Percentiles rank a stretch among this genome's conserved stretches.
Conservation (phyloP, 2,888 invertebrate genomes). For the Andrena bucephala region DNA sequence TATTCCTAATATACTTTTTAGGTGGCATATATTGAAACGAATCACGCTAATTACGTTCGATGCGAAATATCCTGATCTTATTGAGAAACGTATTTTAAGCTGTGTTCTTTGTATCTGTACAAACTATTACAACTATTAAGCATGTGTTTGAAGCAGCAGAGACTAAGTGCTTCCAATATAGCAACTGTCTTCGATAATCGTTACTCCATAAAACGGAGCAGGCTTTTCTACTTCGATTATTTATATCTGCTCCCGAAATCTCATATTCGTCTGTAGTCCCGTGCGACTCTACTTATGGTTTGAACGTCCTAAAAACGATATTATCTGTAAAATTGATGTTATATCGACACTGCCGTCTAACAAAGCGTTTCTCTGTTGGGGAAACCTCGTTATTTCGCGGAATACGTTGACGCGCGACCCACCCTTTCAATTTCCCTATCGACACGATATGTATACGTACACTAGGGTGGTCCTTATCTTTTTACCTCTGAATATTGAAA, state of each 20-base stretch:
- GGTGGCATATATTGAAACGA: no score
- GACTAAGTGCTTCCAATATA: background rate
- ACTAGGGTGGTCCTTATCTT: no score
- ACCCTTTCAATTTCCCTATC: constrained; percentile 31
- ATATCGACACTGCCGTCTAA: background rate
- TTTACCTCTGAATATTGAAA: no score
- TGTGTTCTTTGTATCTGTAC: no score
- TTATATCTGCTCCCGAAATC: background rate
- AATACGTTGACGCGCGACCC: background rate
- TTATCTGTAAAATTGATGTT: background rate
- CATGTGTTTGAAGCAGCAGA: no score
- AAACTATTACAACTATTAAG: no score
- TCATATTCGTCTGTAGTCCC: background rate
- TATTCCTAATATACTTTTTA: no score
- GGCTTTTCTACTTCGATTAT: background rate
- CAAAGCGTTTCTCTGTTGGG: background rate
- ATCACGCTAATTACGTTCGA: background rate
- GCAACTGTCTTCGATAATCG: background rate
- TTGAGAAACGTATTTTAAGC: no score
- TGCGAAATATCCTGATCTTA: no score
- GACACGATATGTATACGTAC: constrained; percentile 31
- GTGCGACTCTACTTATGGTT: background rate
- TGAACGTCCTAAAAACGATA: background rate
- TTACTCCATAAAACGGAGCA: background rate
- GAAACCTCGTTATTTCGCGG: constrained; percentile 9